Evolutionary conservation across 2,888 invertebrate genomes (phyloP).

Genomic region (Agrochola litura): DNA sequence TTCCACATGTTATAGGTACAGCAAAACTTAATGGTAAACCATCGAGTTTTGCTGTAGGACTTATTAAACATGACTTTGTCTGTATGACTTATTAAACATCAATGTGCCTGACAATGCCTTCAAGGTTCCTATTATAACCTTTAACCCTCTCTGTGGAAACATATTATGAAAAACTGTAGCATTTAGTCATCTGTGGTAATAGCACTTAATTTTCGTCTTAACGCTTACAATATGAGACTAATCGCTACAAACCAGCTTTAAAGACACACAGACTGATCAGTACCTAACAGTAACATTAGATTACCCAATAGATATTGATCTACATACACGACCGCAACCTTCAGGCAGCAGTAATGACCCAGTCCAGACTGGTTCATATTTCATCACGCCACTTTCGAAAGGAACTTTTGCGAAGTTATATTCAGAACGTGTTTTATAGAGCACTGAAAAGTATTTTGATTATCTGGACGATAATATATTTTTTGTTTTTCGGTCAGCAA

Average conservation of each 20-base stretch:
- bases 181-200: too few relatives aligned
- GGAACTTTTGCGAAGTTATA: slow-evolving; percentile 41
- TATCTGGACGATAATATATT: too few relatives aligned
- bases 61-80: too few relatives aligned
- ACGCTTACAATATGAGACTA: not conserved
- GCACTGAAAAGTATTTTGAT: not conserved
- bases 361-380: slow-evolving; percentile 64
- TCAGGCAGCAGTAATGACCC: slow-evolving; percentile 65
- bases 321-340: slow-evolving; percentile 66
- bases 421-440: not conserved
- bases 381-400: slow-evolving; percentile 64
- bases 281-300: slow-evolving; percentile 43
- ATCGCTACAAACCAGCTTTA: not conserved
- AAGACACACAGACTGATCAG: slow-evolving; percentile 22
- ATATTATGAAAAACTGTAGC: too few relatives aligned
- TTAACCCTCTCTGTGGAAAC: too few relatives aligned
- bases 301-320: slow-evolving; percentile 70
- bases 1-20: too few relatives aligned
- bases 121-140: too few relatives aligned
- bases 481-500: not conserved
- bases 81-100: too few relatives aligned
- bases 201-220: slow-evolving; percentile 4
- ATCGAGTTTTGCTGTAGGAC: too few relatives aligned
- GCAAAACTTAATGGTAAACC: too few relatives aligned
- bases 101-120: too few relatives aligned